A percentile compares a stretch with the other conserved stretches of the same genome.
Evolutionary conservation across 2,797 vertebrate species (phyloP).

Genomic region (Pipistrellus kuhlii): DNA sequence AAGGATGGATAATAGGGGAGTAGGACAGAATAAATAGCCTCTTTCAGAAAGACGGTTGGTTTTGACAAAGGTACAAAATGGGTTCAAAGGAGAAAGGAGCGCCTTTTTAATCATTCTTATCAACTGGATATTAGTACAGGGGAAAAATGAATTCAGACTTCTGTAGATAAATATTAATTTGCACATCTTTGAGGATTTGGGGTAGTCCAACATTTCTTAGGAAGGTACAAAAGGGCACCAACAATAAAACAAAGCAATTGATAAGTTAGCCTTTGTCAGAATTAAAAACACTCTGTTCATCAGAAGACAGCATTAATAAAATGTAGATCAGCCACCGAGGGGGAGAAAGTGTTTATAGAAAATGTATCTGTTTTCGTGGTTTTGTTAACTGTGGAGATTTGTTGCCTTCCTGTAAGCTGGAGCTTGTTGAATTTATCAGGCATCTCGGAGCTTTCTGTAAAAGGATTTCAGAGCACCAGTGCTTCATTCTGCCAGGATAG

Average conservation of each 20-base stretch:
- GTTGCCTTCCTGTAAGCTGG: not conserved
- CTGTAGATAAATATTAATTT: constrained; percentile 34
- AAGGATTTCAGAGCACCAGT: not conserved
- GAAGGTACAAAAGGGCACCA: not conserved
- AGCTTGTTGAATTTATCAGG: not conserved
- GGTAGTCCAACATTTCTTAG: not conserved
- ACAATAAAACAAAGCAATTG: not conserved
- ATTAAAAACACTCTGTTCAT: not conserved
- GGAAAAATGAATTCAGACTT: not conserved
- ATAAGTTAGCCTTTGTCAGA: constrained; percentile 18
- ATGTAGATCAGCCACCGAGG: not conserved
- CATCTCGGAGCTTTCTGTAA: not conserved
- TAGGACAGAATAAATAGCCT: not conserved
- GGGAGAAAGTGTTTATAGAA: not conserved
- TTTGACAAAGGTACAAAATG: not conserved
- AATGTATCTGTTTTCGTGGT: not conserved
- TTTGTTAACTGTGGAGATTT: not conserved
- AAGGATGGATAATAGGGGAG: not conserved
- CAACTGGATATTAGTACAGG: not conserved
- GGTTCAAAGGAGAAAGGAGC: not conserved
- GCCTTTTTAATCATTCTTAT: not conserved
- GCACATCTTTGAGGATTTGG: not conserved
- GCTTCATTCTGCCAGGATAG: not conserved
- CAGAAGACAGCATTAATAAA: not conserved
- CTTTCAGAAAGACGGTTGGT: not conserved